These are phyloP conservation scores for Pungitius pungitius DNA, from an alignment of 2,113 vertebrate genomes.

Conservation along the genomic window DNA sequence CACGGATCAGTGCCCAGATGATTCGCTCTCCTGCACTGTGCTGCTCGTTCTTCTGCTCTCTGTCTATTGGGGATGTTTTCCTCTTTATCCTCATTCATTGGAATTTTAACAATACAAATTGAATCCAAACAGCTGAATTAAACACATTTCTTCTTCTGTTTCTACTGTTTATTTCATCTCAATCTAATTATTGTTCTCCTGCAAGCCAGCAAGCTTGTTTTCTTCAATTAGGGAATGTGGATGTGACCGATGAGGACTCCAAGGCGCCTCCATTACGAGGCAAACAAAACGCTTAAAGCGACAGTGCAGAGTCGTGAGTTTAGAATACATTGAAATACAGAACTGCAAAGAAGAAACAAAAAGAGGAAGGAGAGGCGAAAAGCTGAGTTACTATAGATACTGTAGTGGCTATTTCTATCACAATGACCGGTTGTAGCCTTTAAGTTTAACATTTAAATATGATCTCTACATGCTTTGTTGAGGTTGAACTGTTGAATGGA, in stretches of 20 bases:
- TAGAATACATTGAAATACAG: background rate
- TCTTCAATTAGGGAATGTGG: background rate
- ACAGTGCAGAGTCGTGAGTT: background rate
- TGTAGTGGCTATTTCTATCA: background rate
- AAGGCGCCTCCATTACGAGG: slow-evolving; percentile 7
- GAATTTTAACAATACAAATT: background rate
- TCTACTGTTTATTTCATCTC: background rate
- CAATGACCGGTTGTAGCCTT: background rate
- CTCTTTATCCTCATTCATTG: slow-evolving; percentile 1
- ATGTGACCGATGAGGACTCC: background rate
- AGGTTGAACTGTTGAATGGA: background rate
- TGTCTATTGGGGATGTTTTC: background rate
- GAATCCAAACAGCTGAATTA: slow-evolving; percentile 9
- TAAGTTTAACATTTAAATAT: slow-evolving; percentile 6
- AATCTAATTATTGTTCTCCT: slow-evolving; percentile 1
- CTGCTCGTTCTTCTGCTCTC: background rate
- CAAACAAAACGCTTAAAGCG: background rate
- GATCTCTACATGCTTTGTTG: background rate
- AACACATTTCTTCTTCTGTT: background rate
- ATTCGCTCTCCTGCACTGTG: slow-evolving; percentile 21
- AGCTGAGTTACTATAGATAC: background rate
- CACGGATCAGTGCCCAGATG: slow-evolving; percentile 28
- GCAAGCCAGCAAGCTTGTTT: background rate
- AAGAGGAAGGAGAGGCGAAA: background rate
- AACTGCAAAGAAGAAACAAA: background rate